A percentile compares a stretch with the other conserved stretches of the same genome.
Evolutionary conservation across 2,113 vertebrate genomes (phyloP).

Genomic region (Arothron firmamentum): DNA sequence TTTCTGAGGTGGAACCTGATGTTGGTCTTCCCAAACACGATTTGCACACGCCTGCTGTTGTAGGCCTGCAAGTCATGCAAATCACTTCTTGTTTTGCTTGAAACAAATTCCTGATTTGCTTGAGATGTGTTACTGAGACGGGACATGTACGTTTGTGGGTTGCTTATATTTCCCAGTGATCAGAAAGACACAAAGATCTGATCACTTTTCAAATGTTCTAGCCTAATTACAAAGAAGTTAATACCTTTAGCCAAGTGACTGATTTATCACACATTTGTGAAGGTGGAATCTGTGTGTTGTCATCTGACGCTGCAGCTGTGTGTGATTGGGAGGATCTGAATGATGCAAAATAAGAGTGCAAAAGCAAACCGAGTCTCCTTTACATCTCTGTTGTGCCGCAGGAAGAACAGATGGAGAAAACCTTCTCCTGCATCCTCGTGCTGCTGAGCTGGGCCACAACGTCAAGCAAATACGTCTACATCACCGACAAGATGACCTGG

Average conservation of each 20-base stretch:
- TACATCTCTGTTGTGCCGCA: too few relatives aligned
- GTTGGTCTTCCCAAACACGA: background rate
- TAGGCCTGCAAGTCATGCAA: background rate
- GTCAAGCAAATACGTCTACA: conserved; percentile 28
- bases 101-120: conserved; percentile 17
- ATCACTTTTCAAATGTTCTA: too few relatives aligned
- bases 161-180: background rate
- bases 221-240: too few relatives aligned
- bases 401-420: too few relatives aligned
- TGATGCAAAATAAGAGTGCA: too few relatives aligned
- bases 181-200: too few relatives aligned
- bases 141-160: background rate
- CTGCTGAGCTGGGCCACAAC: conserved; percentile 12
- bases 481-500: accelerated
- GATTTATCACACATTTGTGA: too few relatives aligned
- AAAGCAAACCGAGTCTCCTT: too few relatives aligned
- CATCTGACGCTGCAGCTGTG: too few relatives aligned
- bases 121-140: background rate
- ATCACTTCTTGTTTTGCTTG: background rate
- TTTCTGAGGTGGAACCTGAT: background rate
- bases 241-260: too few relatives aligned
- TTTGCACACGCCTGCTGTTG: conserved; percentile 20
- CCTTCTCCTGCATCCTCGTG: background rate
- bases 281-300: too few relatives aligned
- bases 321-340: too few relatives aligned